Base-by-base conservation (phyloP, 2,113 vertebrate species). In the Atrichornis clamosus region DNA sequence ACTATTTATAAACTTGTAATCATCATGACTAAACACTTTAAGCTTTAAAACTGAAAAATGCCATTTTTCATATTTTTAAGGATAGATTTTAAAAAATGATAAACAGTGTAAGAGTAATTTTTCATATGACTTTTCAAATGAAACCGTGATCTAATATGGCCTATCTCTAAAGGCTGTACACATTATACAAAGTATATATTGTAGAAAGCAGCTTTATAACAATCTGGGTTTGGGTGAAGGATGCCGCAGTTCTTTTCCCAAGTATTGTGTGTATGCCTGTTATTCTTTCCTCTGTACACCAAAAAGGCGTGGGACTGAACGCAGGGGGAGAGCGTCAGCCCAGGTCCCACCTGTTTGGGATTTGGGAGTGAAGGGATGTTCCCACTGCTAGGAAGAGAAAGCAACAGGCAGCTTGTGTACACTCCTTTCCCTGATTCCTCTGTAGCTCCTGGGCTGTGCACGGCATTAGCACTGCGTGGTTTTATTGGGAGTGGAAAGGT, bases 401-500 rank as follows among this genome's bases (percentile, higher is more conserved):
- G 22, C 12, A 9, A 9, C 13, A 80, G 55, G 42, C 85, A 84
- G 52, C 15, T 28, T 27, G 6, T 1, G 3, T 20, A 21, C 17
- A 10, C 17, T 53, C 50, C 81, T 41, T 50, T 28, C 33, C 78
- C 44, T 64, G 42, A 65, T 62, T 33, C 68, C 76, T 67, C 85
- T 60, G 41, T 4, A 2, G 30, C 80, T 77, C 83, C 78, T 59
- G 78, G 22, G 55, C 75, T 82, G 41, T 64, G 87, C 13, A 18
- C 44, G 88, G 62, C 74, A 58, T 62, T 53, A 76, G 28, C 3
- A 33, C 74, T 15, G 33, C 32, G 0, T 90, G 76, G 58, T 87
- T 96, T 86, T 88, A 27, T 59, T 68, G 92, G 76, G 84, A 89
- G 84, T 69, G 90, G 92, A 78, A 96, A 96, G 95, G 95, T 96